Conservation (phyloP, 2,888 invertebrate genomes). For the Erebia ligea region DNA sequence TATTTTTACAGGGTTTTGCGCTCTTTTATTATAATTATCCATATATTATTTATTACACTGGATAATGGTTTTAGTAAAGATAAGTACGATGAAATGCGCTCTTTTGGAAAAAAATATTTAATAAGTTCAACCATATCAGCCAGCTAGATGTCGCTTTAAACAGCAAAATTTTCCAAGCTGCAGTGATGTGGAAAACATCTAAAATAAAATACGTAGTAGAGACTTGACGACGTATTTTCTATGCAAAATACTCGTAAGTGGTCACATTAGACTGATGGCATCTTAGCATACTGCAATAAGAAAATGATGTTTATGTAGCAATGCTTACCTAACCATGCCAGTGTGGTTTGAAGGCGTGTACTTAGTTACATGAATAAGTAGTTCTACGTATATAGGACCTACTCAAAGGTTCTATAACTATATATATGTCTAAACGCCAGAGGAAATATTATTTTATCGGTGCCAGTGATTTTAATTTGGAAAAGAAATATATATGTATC, state of each 20-base stretch:
- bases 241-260: conserved; percentile 14
- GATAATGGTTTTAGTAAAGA: too few species aligned
- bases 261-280: conserved; percentile 6
- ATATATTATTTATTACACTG: too few species aligned
- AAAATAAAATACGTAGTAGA: neutral
- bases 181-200: neutral
- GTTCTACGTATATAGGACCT: neutral
- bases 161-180: neutral
- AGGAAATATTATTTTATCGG: too few species aligned
- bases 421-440: too few species aligned
- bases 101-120: too few species aligned
- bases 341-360: conserved; percentile 6
- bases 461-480: too few species aligned
- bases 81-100: too few species aligned
- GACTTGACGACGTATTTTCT: neutral
- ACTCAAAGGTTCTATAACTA: neutral
- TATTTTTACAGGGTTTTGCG: too few species aligned
- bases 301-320: conserved; percentile 18
- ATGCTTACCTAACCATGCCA: neutral
- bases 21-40: too few species aligned
- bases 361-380: neutral
- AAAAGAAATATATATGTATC: too few species aligned
- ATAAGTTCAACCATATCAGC: too few species aligned
- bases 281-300: conserved; percentile 12
- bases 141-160: neutral